Conservation (phyloP, 2,797 vertebrate genomes). For the Lindbergichthys nudifrons region DNA sequence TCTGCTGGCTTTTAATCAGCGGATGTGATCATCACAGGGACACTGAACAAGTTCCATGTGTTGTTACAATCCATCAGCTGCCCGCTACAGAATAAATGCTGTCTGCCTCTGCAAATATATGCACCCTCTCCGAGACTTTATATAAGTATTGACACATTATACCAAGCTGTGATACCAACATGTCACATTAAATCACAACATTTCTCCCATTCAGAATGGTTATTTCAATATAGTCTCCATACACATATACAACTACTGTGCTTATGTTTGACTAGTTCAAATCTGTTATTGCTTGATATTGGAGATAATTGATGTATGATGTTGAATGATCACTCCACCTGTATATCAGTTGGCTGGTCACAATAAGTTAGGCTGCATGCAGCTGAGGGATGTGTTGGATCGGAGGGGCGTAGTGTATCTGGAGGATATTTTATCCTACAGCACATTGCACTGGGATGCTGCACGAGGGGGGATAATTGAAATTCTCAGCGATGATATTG, state of each 20-base stretch:
- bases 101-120: neutral
- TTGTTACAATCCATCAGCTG: neutral
- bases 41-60: neutral
- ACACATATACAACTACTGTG: too few relatives aligned
- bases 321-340: constrained; percentile 4
- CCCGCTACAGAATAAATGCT: neutral
- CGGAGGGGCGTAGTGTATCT: neutral
- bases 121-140: neutral
- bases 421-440: neutral
- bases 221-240: too few relatives aligned
- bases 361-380: constrained; percentile 6
- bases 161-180: too few relatives aligned
- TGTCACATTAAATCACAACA: too few relatives aligned
- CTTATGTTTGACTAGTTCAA: too few relatives aligned
- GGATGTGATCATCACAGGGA: neutral
- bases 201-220: too few relatives aligned
- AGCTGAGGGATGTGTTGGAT: neutral
- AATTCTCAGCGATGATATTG: constrained; percentile 3
- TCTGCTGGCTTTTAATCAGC: neutral
- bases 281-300: too few relatives aligned
- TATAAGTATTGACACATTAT: neutral
- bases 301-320: neutral
- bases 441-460: neutral
- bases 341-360: constrained; percentile 8
- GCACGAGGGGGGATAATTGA: neutral